Percentiles rank a stretch among this genome's conserved stretches.
These are phyloP conservation scores for Prostheceraeus crozeri DNA, from an alignment of 2,888 invertebrate species.

Conservation along the genomic window DNA sequence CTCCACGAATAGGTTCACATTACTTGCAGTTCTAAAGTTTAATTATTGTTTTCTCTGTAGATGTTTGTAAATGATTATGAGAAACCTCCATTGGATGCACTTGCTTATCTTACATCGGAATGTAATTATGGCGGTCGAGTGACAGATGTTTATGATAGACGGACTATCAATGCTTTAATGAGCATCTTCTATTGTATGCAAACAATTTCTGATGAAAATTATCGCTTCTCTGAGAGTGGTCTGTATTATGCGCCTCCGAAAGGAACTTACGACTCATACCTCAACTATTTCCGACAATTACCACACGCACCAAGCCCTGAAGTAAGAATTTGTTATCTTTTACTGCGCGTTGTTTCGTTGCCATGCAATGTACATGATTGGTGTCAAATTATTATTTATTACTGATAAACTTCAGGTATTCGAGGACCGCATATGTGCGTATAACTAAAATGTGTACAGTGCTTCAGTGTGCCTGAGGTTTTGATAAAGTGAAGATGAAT, in stretches of 20 bases:
- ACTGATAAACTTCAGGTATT: too few relatives aligned
- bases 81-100: constrained; percentile 53
- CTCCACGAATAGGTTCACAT: too few relatives aligned
- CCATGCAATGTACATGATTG: background rate
- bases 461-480: too few relatives aligned
- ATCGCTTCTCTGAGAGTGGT: constrained; percentile 50
- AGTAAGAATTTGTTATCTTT: too few relatives aligned
- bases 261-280: constrained; percentile 48
- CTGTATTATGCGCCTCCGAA: constrained; percentile 50
- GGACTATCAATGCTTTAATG: constrained; percentile 52
- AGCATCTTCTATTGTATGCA: constrained; percentile 49
- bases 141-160: constrained; percentile 54
- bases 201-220: constrained; percentile 46
- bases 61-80: constrained; percentile 58
- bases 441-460: too few relatives aligned
- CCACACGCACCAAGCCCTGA: constrained; percentile 54
- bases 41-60: constrained; percentile 47
- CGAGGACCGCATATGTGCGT: too few relatives aligned
- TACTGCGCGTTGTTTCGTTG: background rate
- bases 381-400: too few relatives aligned
- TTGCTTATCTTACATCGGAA: constrained; percentile 55
- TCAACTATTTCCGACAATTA: constrained; percentile 50
- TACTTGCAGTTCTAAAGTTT: too few relatives aligned
- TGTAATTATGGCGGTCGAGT: constrained; percentile 57
- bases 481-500: too few relatives aligned